Evolutionary conservation across 2,113 vertebrate genomes (phyloP).

Genomic region (Hoplias malabaricus): DNA sequence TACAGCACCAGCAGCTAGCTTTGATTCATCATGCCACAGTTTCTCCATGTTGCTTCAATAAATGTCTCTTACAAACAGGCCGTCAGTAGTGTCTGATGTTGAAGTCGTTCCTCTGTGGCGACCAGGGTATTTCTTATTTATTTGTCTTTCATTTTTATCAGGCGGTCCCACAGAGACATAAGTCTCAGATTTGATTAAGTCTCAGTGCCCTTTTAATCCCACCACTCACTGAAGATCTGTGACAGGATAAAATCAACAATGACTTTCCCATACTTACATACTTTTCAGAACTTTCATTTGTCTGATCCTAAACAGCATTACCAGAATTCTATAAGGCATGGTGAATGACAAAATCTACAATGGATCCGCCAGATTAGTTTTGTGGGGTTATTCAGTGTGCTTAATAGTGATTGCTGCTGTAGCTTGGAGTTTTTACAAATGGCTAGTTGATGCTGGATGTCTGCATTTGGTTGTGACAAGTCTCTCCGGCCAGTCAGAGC

Average conservation of each 20-base stretch:
- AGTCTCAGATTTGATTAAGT: neutral
- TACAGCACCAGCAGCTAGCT: neutral
- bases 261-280: neutral
- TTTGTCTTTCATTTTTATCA: neutral
- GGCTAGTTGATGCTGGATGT: too few relatives aligned
- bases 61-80: slow-evolving; percentile 12
- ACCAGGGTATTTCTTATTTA: slow-evolving; percentile 6
- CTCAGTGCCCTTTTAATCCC: neutral
- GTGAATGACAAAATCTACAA: neutral
- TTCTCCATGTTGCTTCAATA: slow-evolving; percentile 19
- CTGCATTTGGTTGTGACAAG: too few relatives aligned
- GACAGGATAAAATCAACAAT: neutral
- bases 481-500: too few relatives aligned
- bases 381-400: too few relatives aligned
- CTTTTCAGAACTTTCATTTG: neutral
- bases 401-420: too few relatives aligned
- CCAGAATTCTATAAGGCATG: neutral
- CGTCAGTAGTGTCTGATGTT: neutral
- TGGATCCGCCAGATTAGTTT: neutral
- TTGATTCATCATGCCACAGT: slow-evolving; percentile 6
- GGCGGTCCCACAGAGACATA: neutral
- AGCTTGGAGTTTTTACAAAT: too few relatives aligned
- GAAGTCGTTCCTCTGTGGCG: neutral
- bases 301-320: neutral
- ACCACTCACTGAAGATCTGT: neutral